phyloP scores from a whole-genome alignment of 2,113 vertebrate species.

The Dolichallabes microphthalmus region DNA sequence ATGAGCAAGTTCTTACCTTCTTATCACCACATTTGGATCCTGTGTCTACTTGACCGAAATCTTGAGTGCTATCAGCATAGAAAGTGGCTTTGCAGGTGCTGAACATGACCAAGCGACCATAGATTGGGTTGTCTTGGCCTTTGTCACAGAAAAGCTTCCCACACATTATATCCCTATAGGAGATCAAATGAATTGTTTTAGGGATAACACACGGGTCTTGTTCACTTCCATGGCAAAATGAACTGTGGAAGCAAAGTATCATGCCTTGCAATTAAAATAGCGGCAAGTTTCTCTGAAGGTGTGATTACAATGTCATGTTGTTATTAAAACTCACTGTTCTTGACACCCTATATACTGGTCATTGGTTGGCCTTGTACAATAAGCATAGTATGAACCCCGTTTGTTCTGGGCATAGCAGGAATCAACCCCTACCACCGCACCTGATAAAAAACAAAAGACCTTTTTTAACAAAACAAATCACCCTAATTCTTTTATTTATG shows the following conservation, averaged over 20 bases:
- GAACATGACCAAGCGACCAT: constrained; percentile 66
- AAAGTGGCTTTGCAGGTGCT: constrained; percentile 75
- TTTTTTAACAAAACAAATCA: neutral
- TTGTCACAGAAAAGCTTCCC: constrained; percentile 82
- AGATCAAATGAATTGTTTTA: neutral
- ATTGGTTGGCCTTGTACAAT: constrained; percentile 54
- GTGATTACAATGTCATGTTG: neutral
- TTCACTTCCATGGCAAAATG: neutral
- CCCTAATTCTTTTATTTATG: neutral
- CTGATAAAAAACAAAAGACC: constrained; percentile 47
- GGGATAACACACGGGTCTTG: neutral
- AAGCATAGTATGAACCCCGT: constrained; percentile 61
- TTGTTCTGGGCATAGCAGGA: constrained; percentile 66
- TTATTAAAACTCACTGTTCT: constrained; percentile 55
- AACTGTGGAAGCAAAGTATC: neutral
- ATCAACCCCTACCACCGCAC: constrained; percentile 40
- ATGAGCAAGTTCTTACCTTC: constrained; percentile 56
- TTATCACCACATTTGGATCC: constrained; percentile 81
- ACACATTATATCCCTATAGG: constrained; percentile 77
- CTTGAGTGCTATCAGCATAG: constrained; percentile 56
- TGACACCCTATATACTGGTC: constrained; percentile 64
- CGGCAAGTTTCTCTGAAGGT: neutral
- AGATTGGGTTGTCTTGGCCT: constrained; percentile 63
- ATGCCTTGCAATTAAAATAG: neutral
- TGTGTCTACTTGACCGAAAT: constrained; percentile 75